Percentiles rank a stretch among this genome's conserved stretches.
Conservation (phyloP, 2,797 vertebrate genomes). For the Mionectes olivaceus region DNA sequence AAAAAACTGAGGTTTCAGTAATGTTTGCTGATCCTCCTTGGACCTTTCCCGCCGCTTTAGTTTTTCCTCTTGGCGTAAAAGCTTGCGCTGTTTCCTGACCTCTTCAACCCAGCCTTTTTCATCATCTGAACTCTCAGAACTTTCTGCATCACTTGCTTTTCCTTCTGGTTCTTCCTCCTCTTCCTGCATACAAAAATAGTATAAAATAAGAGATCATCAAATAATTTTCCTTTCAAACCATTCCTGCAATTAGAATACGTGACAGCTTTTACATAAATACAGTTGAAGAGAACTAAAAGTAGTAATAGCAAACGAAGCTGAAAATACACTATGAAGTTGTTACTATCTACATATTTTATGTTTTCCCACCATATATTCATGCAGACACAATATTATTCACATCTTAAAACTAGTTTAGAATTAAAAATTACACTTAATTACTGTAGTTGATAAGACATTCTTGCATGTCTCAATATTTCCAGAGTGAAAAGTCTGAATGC, state of each 20-base stretch:
- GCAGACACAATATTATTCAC: background rate
- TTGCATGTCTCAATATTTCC: background rate
- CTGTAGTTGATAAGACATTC: background rate
- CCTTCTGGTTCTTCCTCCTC: constrained; percentile 93
- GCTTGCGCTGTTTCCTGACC: constrained; percentile 92
- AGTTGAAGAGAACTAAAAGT: background rate
- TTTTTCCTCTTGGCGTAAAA: constrained; percentile 86
- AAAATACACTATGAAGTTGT: background rate
- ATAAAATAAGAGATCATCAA: background rate
- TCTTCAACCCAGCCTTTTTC: constrained; percentile 98
- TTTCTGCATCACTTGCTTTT: constrained; percentile 92
- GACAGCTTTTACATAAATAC: background rate
- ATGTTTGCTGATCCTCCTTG: constrained; percentile 86
- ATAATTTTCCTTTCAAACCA: background rate
- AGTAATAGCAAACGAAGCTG: background rate
- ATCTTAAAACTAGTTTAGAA: background rate
- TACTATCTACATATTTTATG: background rate
- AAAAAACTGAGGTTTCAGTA: constrained; percentile 91
- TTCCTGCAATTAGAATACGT: background rate
- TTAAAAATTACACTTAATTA: background rate
- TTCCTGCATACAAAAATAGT: constrained; percentile 79
- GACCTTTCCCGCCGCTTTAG: constrained; percentile 81
- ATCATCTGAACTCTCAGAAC: constrained; percentile 92
- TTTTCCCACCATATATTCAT: background rate
- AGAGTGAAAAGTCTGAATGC: background rate